Conservation (phyloP, 2,888 invertebrate genomes). For the Oxycera nigricornis region DNA sequence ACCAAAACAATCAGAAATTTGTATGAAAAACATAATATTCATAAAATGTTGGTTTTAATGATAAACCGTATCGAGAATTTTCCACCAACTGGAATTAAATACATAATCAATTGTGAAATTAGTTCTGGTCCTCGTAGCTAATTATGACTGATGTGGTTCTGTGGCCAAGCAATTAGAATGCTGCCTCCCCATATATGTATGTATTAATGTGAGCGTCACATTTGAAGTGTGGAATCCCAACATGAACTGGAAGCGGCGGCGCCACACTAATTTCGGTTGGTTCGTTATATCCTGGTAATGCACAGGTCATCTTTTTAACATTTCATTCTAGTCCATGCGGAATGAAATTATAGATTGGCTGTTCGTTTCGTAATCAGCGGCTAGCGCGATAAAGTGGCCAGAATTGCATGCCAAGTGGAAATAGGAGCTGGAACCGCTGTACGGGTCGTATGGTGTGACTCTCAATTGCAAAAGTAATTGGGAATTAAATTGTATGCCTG, state of each 20-base stretch:
- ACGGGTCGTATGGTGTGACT: neutral
- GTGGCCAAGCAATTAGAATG: neutral
- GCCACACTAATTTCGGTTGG: neutral
- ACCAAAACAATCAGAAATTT: no score
- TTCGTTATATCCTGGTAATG: neutral
- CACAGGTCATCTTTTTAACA: neutral
- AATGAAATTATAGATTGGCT: neutral
- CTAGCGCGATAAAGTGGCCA: no score
- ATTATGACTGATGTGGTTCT: constrained; percentile 10
- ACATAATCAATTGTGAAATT: constrained; percentile 9
- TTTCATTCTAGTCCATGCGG: neutral
- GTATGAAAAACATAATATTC: no score
- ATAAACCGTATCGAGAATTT: neutral
- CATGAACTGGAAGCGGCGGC: neutral
- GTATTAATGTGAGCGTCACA: neutral
- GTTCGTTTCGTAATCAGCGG: neutral
- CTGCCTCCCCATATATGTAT: neutral
- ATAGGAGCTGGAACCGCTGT: no score
- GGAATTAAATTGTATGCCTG: neutral
- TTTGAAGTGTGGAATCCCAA: neutral
- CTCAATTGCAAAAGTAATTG: neutral
- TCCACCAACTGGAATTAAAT: neutral
- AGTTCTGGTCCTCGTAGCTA: neutral
- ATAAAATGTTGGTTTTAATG: no score
- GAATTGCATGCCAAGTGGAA: no score